phyloP scores from a whole-genome alignment of 1,140 invertebrate species.

The Anadara kagoshimensis region DNA sequence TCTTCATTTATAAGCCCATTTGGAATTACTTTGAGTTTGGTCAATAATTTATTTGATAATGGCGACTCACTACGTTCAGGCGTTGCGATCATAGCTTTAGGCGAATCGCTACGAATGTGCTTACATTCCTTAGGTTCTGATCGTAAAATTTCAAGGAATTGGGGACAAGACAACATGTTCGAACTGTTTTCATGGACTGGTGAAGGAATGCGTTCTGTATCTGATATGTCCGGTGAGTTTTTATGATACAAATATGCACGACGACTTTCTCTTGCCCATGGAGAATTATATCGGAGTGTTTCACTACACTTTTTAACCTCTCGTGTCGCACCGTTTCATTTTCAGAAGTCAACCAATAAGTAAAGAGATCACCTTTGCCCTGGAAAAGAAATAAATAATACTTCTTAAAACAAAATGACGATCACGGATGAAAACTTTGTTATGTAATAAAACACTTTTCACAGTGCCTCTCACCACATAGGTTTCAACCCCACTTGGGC shows the following conservation, averaged over 20 bases:
- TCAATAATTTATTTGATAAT: too few species aligned
- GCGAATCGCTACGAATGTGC: too few species aligned
- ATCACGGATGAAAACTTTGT: too few species aligned
- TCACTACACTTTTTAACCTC: slow-evolving; percentile 27
- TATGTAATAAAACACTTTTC: too few species aligned
- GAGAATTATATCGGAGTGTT: slow-evolving; percentile 28
- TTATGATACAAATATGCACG: slow-evolving; percentile 27
- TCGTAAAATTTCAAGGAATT: too few species aligned
- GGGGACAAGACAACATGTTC: too few species aligned
- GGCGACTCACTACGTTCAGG: too few species aligned
- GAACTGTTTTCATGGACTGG: too few species aligned
- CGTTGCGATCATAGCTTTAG: too few species aligned
- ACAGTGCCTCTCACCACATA: too few species aligned
- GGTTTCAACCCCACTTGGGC: too few species aligned
- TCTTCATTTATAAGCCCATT: slow-evolving; percentile 26
- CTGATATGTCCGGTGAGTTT: neutral
- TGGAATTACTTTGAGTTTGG: neutral
- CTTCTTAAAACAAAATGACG: neutral
- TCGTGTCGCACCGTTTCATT: slow-evolving; percentile 44
- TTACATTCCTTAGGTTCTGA: too few species aligned
- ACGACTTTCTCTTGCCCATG: slow-evolving; percentile 20
- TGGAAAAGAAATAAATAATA: slow-evolving; percentile 37
- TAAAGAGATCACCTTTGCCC: slow-evolving; percentile 70
- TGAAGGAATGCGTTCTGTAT: neutral
- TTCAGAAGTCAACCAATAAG: slow-evolving; percentile 68